phyloP scores from a whole-genome alignment of 30 jellyfish, hydroid and myxozoan species.

The Morbakka virulenta region DNA sequence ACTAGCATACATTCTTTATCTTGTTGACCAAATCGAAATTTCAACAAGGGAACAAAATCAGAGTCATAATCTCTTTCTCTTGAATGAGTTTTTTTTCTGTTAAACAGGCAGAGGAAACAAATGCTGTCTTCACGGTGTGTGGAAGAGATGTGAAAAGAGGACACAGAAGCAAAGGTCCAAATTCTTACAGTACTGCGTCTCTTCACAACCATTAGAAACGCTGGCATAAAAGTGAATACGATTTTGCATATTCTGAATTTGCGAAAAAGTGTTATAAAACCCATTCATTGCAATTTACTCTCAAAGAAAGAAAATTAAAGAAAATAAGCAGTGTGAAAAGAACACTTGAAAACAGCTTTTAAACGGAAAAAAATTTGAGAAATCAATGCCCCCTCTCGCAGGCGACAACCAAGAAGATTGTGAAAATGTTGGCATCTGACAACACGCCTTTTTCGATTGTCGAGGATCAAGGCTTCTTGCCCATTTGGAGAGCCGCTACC shows the following conservation, averaged over 20 bases:
- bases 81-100: constrained; percentile 41
- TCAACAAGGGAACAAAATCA: neutral
- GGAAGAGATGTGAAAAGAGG: constrained; percentile 41
- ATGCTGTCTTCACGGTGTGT: constrained; percentile 35
- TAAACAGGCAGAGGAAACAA: constrained; percentile 43
- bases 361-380: constrained; percentile 30
- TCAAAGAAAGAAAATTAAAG: constrained; percentile 21
- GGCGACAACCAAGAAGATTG: constrained; percentile 22
- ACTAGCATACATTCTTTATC: too few species aligned
- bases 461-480: constrained; percentile 63
- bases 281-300: constrained; percentile 18
- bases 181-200: constrained; percentile 55
- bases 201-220: constrained; percentile 44
- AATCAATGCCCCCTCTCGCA: constrained; percentile 13
- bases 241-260: constrained; percentile 28
- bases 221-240: constrained; percentile 31
- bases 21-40: too few species aligned
- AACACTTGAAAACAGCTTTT: constrained; percentile 17
- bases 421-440: constrained; percentile 55
- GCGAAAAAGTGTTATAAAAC: neutral
- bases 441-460: constrained; percentile 51
- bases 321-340: constrained; percentile 24
- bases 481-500: constrained; percentile 51
- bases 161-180: constrained; percentile 51
- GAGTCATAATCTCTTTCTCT: constrained; percentile 28